Conservation (phyloP, 1,140 invertebrate genomes). For the Hetaerina americana region DNA sequence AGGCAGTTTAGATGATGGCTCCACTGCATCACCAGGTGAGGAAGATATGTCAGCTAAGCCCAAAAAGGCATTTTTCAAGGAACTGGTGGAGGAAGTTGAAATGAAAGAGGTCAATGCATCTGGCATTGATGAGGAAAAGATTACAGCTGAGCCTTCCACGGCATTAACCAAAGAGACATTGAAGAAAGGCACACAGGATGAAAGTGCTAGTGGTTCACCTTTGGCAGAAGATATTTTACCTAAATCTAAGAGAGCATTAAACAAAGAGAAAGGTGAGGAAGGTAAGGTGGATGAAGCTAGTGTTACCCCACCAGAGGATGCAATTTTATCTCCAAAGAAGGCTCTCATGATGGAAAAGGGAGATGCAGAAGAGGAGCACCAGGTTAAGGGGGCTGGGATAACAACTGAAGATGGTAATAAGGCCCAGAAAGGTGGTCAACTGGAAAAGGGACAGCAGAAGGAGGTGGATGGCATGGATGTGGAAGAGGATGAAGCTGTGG, state of each 20-base stretch:
- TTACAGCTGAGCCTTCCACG: too few relatives aligned
- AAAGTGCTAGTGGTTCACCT: too few relatives aligned
- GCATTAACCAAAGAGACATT: too few relatives aligned
- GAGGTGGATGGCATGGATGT: slow-evolving; percentile 8
- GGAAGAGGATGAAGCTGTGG: slow-evolving; percentile 8
- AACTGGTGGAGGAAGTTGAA: too few relatives aligned
- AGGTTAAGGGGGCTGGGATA: too few relatives aligned
- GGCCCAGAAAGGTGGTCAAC: slow-evolving; percentile 1
- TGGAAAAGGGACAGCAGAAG: neutral
- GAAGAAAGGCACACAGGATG: too few relatives aligned
- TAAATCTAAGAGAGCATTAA: too few relatives aligned
- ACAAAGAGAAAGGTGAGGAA: slow-evolving; percentile 32
- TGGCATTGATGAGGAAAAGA: too few relatives aligned
- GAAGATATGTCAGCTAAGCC: too few relatives aligned
- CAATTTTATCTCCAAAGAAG: slow-evolving; percentile 18
- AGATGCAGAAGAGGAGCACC: neutral
- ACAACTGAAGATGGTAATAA: neutral
- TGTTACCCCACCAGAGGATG: neutral
- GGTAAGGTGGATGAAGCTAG: slow-evolving; percentile 37
- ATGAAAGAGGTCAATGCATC: too few relatives aligned
- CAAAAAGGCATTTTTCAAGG: too few relatives aligned
- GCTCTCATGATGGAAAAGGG: slow-evolving; percentile 21
- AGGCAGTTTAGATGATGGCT: neutral
- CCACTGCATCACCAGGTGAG: neutral
- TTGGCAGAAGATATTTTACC: too few relatives aligned